Evolutionary conservation across 2,888 invertebrate genomes (phyloP).

Genomic region (Callosobruchus maculatus): DNA sequence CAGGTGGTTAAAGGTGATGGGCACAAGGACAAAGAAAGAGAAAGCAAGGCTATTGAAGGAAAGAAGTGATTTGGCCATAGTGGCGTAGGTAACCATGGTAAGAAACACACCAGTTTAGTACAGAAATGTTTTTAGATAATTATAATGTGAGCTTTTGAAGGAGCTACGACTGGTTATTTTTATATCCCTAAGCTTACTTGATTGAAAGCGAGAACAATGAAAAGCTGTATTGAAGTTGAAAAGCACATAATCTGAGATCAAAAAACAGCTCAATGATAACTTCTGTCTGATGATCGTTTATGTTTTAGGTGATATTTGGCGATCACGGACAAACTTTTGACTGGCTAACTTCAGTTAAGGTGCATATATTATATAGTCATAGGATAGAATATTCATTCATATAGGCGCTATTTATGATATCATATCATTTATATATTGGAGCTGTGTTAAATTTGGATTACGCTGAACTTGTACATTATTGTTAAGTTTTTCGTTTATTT

Average conservation of each 20-base stretch:
- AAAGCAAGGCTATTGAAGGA: slow-evolving; percentile 11
- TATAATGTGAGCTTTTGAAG: too few species aligned
- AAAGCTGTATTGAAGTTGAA: too few species aligned
- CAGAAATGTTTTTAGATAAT: too few species aligned
- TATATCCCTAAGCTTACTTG: too few species aligned
- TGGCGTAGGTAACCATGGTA: background rate
- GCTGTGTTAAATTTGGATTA: background rate
- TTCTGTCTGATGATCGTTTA: too few species aligned
- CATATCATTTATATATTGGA: background rate
- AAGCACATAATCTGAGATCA: too few species aligned
- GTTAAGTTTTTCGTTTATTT: background rate
- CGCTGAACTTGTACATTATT: background rate
- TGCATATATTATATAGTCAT: background rate
- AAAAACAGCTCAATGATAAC: too few species aligned
- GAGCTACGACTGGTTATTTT: too few species aligned
- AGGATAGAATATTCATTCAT: background rate
- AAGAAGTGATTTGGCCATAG: slow-evolving; percentile 10
- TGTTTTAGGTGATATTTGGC: background rate
- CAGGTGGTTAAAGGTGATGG: slow-evolving; percentile 46
- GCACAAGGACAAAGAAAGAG: slow-evolving; percentile 33
- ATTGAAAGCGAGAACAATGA: too few species aligned
- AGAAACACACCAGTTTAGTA: background rate
- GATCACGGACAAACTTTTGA: background rate
- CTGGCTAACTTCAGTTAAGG: background rate
- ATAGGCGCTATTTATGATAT: background rate